Evolutionary conservation across 2,888 invertebrate species (phyloP).

Genomic region (Eupeodes latifasciatus): DNA sequence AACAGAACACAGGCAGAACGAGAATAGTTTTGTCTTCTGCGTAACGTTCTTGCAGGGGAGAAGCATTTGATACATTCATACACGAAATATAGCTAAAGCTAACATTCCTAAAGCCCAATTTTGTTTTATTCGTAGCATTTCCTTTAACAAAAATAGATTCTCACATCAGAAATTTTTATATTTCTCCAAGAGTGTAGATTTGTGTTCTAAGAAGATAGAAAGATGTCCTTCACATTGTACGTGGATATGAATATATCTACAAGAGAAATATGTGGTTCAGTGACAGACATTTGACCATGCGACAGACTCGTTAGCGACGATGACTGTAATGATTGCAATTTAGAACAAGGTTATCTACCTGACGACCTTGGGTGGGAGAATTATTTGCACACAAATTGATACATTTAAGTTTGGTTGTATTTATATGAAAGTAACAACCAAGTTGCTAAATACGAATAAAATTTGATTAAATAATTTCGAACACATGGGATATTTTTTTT

Average conservation of each 20-base stretch:
- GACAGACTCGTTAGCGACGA: conserved; percentile 25
- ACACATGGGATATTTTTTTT: no score
- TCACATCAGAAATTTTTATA: conserved; percentile 12
- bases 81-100: not conserved
- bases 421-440: no score
- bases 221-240: not conserved
- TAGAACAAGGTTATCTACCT: conserved; percentile 74
- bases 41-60: not conserved
- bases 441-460: no score
- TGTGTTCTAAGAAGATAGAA: not conserved
- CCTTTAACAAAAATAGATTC: conserved; percentile 63
- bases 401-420: conserved; percentile 1
- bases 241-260: no score
- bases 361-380: conserved; percentile 64
- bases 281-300: conserved; percentile 46
- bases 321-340: conserved; percentile 54
- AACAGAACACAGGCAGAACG: conserved; percentile 41
- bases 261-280: conserved; percentile 24
- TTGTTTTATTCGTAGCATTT: conserved; percentile 41
- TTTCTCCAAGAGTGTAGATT: conserved; percentile 2
- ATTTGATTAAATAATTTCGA: no score
- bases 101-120: conserved; percentile 38
- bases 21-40: conserved; percentile 1
- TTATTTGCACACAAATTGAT: conserved; percentile 53
- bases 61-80: not conserved